Percentiles rank a stretch among this genome's conserved stretches.
These are phyloP conservation scores for Lasiurus cinereus DNA, from an alignment of 2,113 vertebrate genomes.

Conservation along the genomic window DNA sequence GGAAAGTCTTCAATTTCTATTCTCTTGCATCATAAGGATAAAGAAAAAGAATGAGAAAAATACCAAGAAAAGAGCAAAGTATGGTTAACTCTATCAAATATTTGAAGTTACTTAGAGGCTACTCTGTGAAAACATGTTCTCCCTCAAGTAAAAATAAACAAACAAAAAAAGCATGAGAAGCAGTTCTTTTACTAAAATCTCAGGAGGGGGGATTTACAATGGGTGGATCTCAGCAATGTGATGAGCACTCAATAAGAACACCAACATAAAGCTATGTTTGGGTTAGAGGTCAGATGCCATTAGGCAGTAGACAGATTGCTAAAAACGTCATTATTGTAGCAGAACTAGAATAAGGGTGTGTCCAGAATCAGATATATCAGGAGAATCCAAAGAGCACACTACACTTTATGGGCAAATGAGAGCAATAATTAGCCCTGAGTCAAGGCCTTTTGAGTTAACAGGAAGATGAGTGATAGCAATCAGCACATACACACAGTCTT, in stretches of 20 bases:
- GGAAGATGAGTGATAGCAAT: neutral
- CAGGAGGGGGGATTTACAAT: neutral
- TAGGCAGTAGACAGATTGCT: neutral
- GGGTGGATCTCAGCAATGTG: neutral
- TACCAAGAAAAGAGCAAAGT: neutral
- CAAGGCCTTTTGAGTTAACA: neutral
- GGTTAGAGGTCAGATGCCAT: neutral
- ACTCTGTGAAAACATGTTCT: neutral
- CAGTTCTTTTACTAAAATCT: neutral
- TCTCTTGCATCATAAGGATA: slow-evolving; percentile 31
- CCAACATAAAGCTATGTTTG: neutral
- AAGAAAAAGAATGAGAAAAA: neutral
- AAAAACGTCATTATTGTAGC: neutral
- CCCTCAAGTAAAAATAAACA: neutral
- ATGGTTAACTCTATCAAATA: neutral
- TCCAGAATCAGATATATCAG: neutral
- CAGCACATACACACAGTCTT: neutral
- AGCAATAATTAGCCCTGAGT: neutral
- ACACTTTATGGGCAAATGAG: neutral
- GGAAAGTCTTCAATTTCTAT: neutral
- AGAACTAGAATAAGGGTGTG: neutral
- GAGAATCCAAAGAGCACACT: neutral
- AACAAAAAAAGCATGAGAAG: neutral
- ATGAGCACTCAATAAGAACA: neutral
- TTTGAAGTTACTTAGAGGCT: slow-evolving; percentile 16